Evolutionary conservation across 2,113 vertebrate species (phyloP), one percentile per base, ranked within the genome.

Genomic region (Gallinago undulata): DNA sequence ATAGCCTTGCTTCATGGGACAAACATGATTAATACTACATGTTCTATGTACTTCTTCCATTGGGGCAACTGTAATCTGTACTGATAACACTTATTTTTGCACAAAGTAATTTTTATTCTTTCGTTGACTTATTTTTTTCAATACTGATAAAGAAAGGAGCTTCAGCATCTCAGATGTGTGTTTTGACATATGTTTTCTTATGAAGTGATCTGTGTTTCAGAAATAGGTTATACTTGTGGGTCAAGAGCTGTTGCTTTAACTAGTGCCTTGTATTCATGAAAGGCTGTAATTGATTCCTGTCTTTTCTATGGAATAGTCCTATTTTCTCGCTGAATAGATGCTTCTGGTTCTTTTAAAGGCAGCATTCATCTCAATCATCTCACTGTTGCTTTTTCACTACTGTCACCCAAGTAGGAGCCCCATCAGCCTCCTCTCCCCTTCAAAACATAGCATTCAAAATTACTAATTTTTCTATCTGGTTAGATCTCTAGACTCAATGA

Each of bases 311-410:
- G 93, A 92, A 87, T 59, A 87, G 70, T 88, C 77, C 68, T 82
- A 72, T 83, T 87, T 85, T 95, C 87, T 84, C 9, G 0, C 35
- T 83, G 93, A 96, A 83, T 94, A 81, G 82, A 30, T 82, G 74
- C 80, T 92, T 96, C 77, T 93, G 78, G 88, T 83, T 96, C 90
- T 95, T 94, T 92, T 81, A 92, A 96, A 95, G 77, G 89, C 48
- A 93, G 84, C 77, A 82, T 93, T 93, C 89, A 72, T 95, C 84
- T 74, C 89, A 56, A 31, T 73, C 77, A 88, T 66, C 64, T 92
- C 80, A 60, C 79, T 66, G 21, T 51, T 93, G 63, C 93, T 76
- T 79, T 93, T 82, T 59, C 63, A 73, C 57, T 84, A 89, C 78
- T 82, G 73, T 93, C 74, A 82, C 50, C 50, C 68, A 48, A 77